Conservation (phyloP, 2,113 vertebrate species). For the Cottus gobio region DNA sequence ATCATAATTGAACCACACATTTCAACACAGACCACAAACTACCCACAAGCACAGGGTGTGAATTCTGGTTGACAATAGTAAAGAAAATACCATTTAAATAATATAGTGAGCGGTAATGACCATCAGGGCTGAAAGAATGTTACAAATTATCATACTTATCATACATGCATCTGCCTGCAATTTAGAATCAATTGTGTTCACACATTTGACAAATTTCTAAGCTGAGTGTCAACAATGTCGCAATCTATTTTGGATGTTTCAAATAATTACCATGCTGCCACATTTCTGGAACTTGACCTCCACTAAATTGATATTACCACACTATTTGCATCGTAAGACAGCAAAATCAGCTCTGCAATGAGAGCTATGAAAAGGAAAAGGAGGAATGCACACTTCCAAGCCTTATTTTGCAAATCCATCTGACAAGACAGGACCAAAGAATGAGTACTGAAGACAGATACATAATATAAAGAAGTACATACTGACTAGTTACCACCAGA, state of each 20-base stretch:
- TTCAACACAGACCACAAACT: slow-evolving; percentile 32
- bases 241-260: slow-evolving; percentile 22
- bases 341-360: neutral
- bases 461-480: neutral
- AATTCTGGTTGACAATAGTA: slow-evolving; percentile 12
- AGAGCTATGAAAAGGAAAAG: neutral
- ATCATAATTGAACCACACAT: slow-evolving; percentile 42
- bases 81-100: slow-evolving; percentile 5
- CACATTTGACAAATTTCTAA: slow-evolving; percentile 7
- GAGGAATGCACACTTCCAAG: neutral
- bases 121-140: neutral
- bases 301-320: neutral
- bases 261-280: slow-evolving; percentile 24
- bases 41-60: slow-evolving; percentile 2
- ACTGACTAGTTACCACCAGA: neutral
- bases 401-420: slow-evolving; percentile 1
- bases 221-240: neutral
- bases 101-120: neutral
- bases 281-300: slow-evolving; percentile 27
- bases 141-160: slow-evolving; percentile 16
- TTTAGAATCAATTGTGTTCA: slow-evolving; percentile 17
- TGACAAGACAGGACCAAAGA: slow-evolving; percentile 4
- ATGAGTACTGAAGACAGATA: slow-evolving; percentile 4
- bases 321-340: neutral
- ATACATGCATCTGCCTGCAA: neutral